phyloP scores from a whole-genome alignment of 2,888 invertebrate genomes.

The Tenthredo mesomela region DNA sequence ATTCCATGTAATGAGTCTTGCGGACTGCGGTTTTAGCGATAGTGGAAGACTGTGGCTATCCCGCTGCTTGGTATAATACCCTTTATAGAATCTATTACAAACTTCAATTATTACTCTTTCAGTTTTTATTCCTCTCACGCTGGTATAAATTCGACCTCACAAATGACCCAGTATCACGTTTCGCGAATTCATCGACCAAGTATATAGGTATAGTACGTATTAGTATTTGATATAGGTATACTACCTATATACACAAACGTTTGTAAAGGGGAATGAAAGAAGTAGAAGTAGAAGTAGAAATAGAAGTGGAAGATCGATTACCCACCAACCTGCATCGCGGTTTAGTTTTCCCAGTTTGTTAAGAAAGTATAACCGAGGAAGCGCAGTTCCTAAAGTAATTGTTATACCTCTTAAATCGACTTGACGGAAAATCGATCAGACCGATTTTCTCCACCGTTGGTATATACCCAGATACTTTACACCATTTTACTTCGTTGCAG shows the following conservation, averaged over 20 bases:
- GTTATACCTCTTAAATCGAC: constrained; percentile 27
- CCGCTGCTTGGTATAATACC: neutral
- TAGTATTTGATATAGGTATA: neutral
- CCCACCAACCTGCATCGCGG: constrained; percentile 1
- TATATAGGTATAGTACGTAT: neutral
- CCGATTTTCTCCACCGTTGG: constrained; percentile 2
- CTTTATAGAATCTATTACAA: constrained; percentile 30
- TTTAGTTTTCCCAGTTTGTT: constrained; percentile 5
- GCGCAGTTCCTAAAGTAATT: constrained; percentile 26
- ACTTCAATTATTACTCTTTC: constrained; percentile 3
- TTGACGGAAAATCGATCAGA: constrained; percentile 1
- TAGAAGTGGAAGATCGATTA: constrained; percentile 27
- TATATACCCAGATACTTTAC: neutral
- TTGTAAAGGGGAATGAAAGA: neutral
- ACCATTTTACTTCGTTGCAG: neutral
- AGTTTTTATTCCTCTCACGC: neutral
- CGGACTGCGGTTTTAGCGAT: neutral
- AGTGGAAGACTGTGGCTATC: neutral
- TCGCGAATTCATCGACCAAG: neutral
- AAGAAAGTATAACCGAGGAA: neutral
- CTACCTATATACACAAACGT: neutral
- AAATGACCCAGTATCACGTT: neutral
- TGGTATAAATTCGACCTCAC: neutral
- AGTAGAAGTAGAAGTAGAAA: neutral
- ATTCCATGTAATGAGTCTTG: constrained; percentile 1